phyloP scores from a whole-genome alignment of 2,113 vertebrate species.

The Hypocryptadius cinnamomeus region DNA sequence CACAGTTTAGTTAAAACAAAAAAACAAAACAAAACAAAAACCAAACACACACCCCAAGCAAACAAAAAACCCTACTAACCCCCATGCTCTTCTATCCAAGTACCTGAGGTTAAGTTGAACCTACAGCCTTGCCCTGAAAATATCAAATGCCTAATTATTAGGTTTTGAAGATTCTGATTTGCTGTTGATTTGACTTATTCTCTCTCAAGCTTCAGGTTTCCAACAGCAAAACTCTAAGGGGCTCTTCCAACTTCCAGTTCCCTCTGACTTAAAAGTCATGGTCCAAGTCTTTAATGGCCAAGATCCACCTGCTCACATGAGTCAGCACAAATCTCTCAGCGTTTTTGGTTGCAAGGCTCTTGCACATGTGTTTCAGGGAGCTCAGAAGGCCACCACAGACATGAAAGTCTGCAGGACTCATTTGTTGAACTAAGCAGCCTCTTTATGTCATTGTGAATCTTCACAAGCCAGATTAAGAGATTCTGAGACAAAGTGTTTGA shows the following conservation, averaged over 20 bases:
- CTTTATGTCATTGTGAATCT: conserved; percentile 39
- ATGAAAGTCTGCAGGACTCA: neutral
- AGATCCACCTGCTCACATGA: neutral
- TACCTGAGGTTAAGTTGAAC: neutral
- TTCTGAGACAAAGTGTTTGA: neutral
- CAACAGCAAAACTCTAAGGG: neutral
- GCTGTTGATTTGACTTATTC: neutral
- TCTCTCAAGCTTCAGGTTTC: neutral
- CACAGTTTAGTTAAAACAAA: neutral
- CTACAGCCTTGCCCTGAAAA: neutral
- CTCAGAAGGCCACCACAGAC: neutral
- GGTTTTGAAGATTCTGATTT: neutral
- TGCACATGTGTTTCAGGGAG: neutral
- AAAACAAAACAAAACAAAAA: neutral
- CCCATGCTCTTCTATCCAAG: neutral
- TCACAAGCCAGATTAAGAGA: conserved; percentile 33
- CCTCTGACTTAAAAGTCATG: neutral
- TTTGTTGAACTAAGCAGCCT: conserved; percentile 33
- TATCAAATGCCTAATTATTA: neutral
- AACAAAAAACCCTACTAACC: neutral
- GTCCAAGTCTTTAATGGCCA: neutral
- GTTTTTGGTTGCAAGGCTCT: neutral
- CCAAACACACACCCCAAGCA: neutral
- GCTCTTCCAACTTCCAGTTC: neutral
- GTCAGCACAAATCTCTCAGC: conserved; percentile 1